Conservation (phyloP, 2,888 invertebrate genomes). For the Agonopterix arenella region DNA sequence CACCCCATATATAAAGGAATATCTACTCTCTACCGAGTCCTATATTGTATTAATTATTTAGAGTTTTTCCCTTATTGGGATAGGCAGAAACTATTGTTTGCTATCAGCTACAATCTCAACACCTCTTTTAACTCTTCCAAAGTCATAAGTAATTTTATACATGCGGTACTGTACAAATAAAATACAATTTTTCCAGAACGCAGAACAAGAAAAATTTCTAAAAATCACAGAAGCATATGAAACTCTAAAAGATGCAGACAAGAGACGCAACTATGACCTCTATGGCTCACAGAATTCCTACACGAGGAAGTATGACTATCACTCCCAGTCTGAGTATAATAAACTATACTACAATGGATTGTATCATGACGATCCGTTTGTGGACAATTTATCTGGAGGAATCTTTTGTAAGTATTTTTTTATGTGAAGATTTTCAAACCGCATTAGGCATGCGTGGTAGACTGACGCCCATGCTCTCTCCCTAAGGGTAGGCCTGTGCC, state of each 20-base stretch:
- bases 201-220: slow-evolving; percentile 84
- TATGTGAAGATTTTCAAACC: no score
- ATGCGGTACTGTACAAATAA: slow-evolving; percentile 17
- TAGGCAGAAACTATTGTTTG: no score
- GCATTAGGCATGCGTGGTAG: no score
- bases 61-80: no score
- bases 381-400: slow-evolving; percentile 84
- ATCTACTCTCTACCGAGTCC: no score
- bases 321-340: slow-evolving; percentile 80
- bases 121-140: no score
- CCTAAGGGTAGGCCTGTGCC: no score
- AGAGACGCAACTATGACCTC: slow-evolving; percentile 86
- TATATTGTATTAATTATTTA: no score
- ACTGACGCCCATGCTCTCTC: no score
- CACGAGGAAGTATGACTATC: slow-evolving; percentile 74
- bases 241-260: slow-evolving; percentile 88
- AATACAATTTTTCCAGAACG: slow-evolving; percentile 16
- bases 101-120: no score
- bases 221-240: slow-evolving; percentile 91
- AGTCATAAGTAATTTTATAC: no score
- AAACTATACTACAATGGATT: slow-evolving; percentile 92
- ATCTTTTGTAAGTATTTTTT: slow-evolving; percentile 86
- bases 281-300: slow-evolving; percentile 81
- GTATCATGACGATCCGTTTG: slow-evolving; percentile 90
- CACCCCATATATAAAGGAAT: no score